Conservation (phyloP, 2,797 vertebrate genomes). For the Coracias cyanogaster region DNA sequence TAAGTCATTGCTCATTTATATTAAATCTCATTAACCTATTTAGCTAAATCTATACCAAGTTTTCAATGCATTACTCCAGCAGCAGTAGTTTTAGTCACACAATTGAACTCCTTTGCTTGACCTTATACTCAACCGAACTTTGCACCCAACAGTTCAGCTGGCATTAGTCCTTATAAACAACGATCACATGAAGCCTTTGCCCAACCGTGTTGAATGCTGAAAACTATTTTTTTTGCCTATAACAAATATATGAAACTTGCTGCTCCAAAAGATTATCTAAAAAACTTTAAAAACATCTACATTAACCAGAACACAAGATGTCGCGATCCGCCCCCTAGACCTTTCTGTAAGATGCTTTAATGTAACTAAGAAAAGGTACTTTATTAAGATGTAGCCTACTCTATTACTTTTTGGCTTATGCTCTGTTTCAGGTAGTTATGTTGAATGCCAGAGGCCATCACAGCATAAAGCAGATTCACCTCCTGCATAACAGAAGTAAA, state of each 20-base stretch:
- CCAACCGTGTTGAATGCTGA: background rate
- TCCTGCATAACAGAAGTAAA: background rate
- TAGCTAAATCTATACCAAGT: background rate
- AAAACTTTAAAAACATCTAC: background rate
- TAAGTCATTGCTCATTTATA: background rate
- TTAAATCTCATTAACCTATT: background rate
- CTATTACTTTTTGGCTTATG: background rate
- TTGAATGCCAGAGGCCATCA: too few species aligned
- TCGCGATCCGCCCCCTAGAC: too few species aligned
- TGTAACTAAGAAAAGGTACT: background rate
- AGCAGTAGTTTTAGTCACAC: background rate
- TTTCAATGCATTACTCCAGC: background rate
- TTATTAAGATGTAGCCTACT: background rate
- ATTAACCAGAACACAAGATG: background rate
- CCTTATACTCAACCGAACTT: background rate
- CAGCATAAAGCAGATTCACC: background rate
- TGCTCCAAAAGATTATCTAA: background rate
- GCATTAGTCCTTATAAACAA: background rate
- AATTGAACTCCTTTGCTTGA: background rate
- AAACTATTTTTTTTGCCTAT: background rate
- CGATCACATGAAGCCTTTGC: background rate
- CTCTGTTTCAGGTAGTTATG: background rate
- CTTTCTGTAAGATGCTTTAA: background rate
- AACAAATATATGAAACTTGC: background rate
- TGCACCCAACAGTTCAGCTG: background rate